Percentiles rank a stretch among this genome's conserved stretches.
Evolutionary conservation across 1,140 invertebrate species (phyloP).

Genomic region (Euura saliciscinereae): DNA sequence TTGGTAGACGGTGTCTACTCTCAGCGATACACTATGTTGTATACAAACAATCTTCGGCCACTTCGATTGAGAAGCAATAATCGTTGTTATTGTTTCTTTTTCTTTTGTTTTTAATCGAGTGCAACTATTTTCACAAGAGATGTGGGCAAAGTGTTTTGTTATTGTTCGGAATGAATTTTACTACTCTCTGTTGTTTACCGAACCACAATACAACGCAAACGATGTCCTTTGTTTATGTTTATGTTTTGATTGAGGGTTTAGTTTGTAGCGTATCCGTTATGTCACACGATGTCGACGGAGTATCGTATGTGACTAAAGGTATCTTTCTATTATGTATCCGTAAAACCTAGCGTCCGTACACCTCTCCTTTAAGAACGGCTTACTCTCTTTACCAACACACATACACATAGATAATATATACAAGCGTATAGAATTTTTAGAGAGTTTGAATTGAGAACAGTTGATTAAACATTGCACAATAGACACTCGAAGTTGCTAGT

Average conservation of each 20-base stretch:
- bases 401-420: not conserved
- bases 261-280: not conserved
- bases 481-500: not conserved
- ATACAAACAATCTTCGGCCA: too few relatives aligned
- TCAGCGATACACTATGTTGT: too few relatives aligned
- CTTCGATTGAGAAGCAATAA: too few relatives aligned
- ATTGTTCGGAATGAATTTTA: too few relatives aligned
- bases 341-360: not conserved
- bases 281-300: not conserved
- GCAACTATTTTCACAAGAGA: too few relatives aligned
- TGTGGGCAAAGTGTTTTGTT: too few relatives aligned
- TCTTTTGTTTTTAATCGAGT: too few relatives aligned
- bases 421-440: not conserved
- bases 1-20: not conserved
- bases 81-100: too few relatives aligned
- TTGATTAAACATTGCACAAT: constrained; percentile 5
- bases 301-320: not conserved
- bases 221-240: not conserved
- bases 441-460: constrained; percentile 5
- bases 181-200: too few relatives aligned
- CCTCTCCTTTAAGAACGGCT: too few relatives aligned
- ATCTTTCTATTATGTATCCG: not conserved
- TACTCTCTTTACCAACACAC: not conserved
- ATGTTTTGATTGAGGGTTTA: not conserved
- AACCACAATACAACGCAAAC: too few relatives aligned